Conservation (phyloP, 2,888 invertebrate species). For the Xylophagus ater region DNA sequence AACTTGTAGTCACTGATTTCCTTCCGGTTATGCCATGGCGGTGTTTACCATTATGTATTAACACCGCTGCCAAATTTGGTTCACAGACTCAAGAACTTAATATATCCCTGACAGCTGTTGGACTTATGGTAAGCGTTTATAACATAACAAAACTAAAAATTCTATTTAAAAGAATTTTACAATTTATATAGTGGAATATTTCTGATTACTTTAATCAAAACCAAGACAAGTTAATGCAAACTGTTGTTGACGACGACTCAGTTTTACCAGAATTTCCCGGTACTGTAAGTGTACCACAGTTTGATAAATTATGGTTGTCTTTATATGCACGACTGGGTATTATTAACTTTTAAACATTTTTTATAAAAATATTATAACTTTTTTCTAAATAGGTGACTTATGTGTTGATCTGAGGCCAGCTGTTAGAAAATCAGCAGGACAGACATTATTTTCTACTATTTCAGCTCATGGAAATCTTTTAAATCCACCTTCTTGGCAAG, state of each 20-base stretch:
- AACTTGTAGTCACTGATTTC: slow-evolving; percentile 90
- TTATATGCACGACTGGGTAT: slow-evolving; percentile 69
- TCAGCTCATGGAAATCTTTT: slow-evolving; percentile 88
- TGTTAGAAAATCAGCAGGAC: slow-evolving; percentile 91
- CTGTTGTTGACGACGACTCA: slow-evolving; percentile 60
- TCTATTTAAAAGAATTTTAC: slow-evolving; percentile 11
- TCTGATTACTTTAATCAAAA: slow-evolving; percentile 96
- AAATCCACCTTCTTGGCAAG: slow-evolving; percentile 83
- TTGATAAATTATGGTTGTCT: slow-evolving; percentile 94
- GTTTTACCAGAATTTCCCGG: slow-evolving; percentile 76
- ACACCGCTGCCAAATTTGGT: slow-evolving; percentile 91
- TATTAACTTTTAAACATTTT: too few species aligned
- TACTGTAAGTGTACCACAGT: slow-evolving; percentile 72
- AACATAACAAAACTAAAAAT: background rate
- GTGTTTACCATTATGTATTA: slow-evolving; percentile 81
- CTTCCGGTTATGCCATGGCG: slow-evolving; percentile 84
- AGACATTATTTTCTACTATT: slow-evolving; percentile 95
- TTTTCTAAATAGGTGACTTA: slow-evolving; percentile 52
- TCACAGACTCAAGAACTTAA: slow-evolving; percentile 93
- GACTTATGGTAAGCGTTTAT: slow-evolving; percentile 63
- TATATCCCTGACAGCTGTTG: slow-evolving; percentile 93
- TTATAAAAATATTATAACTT: slow-evolving; percentile 2
- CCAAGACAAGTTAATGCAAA: slow-evolving; percentile 67
- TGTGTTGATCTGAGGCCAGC: slow-evolving; percentile 94
- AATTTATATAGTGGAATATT: slow-evolving; percentile 79